phyloP scores from a whole-genome alignment of 2,888 invertebrate genomes.

The Sphaerophoria rueppellii region DNA sequence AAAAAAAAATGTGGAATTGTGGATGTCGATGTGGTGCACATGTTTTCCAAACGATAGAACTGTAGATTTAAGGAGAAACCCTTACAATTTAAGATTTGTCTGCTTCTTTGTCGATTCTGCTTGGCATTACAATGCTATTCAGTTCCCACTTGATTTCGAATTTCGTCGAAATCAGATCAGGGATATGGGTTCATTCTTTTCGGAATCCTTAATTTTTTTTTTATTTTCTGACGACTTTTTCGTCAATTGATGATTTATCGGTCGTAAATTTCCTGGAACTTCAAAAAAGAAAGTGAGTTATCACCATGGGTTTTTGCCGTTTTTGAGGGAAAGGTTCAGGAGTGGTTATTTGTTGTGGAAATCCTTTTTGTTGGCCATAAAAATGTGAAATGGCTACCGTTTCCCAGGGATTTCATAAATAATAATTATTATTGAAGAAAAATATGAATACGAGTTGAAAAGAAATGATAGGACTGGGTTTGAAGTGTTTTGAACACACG shows the following conservation, averaged over 20 bases:
- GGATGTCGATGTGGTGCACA: slow-evolving; percentile 22
- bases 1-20: background rate
- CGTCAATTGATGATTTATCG: slow-evolving; percentile 63
- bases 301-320: slow-evolving; percentile 12
- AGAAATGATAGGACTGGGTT: background rate
- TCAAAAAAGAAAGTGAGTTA: slow-evolving; percentile 18
- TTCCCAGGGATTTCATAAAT: slow-evolving; percentile 24
- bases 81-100: slow-evolving; percentile 38
- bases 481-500: background rate
- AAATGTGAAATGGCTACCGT: slow-evolving; percentile 7
- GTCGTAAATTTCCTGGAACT: slow-evolving; percentile 45
- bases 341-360: slow-evolving; percentile 6
- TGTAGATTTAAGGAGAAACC: slow-evolving; percentile 19
- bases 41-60: slow-evolving; percentile 50
- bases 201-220: background rate
- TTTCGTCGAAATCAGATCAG: slow-evolving; percentile 49
- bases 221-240: slow-evolving; percentile 13
- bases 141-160: slow-evolving; percentile 38
- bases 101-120: background rate
- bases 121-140: slow-evolving; percentile 18
- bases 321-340: background rate
- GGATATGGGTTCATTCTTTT: slow-evolving; percentile 1
- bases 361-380: slow-evolving; percentile 5
- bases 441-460: background rate
- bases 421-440: slow-evolving; percentile 26